Conservation (phyloP, 2,113 vertebrate species). For the Rostratula benghalensis region DNA sequence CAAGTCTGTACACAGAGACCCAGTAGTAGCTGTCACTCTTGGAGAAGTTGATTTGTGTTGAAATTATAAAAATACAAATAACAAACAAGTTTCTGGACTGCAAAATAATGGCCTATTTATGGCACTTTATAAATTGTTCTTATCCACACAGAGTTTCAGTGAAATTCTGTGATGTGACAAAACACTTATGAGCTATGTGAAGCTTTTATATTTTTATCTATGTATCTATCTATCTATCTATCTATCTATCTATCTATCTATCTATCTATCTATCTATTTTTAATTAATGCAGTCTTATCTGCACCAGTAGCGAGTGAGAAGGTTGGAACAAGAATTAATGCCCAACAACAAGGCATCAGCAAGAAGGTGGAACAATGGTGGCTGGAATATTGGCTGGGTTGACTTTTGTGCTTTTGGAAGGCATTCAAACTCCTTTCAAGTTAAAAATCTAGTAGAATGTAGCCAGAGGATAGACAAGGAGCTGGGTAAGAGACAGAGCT, state of each 20-base stretch:
- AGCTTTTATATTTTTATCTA: neutral
- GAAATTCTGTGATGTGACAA: neutral
- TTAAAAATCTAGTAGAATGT: neutral
- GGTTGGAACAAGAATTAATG: neutral
- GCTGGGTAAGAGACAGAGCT: neutral
- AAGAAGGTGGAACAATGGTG: neutral
- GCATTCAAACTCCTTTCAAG: neutral
- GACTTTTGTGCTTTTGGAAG: neutral
- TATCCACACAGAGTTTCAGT: neutral
- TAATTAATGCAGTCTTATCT: neutral
- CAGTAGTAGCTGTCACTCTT: slow-evolving; percentile 14
- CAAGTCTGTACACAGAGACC: neutral
- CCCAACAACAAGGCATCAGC: neutral
- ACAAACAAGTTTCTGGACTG: neutral
- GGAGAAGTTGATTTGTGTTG: neutral
- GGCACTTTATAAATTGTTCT: slow-evolving; percentile 1
- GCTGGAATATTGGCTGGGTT: neutral
- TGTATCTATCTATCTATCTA: too few species aligned
- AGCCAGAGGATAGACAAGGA: neutral
- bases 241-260: neutral
- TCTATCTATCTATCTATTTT: neutral
- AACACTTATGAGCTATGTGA: neutral
- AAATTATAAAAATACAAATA: slow-evolving; percentile 23
- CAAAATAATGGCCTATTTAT: neutral
- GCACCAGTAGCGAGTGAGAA: neutral